These are phyloP conservation scores for Spinus olivaceus DNA, from an alignment of 2,797 vertebrate species.

Conservation along the genomic window DNA sequence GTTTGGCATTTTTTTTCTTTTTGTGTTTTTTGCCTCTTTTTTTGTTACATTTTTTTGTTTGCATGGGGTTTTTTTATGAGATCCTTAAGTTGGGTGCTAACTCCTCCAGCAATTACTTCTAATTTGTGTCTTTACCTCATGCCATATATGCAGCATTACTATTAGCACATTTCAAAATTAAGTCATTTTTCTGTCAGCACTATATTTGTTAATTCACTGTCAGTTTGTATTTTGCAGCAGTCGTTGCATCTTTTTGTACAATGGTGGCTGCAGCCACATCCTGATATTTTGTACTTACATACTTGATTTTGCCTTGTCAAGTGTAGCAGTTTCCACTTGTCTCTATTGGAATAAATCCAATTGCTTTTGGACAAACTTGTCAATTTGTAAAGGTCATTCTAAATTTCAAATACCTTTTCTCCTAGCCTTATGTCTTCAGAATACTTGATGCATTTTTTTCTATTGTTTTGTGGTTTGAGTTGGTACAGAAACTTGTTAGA, in stretches of 20 bases:
- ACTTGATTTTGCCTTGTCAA: not conserved
- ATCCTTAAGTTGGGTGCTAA: not conserved
- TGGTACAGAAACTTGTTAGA: not conserved
- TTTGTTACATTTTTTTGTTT: not conserved
- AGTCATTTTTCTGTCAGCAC: not conserved
- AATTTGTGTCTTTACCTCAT: not conserved
- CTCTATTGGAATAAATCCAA: not conserved
- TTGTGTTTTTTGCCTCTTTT: not conserved
- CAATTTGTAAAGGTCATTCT: constrained; percentile 16
- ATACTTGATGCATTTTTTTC: not conserved
- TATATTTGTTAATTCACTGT: not conserved
- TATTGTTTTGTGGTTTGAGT: not conserved
- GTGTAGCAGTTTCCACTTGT: not conserved
- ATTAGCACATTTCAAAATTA: not conserved
- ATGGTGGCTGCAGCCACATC: not conserved
- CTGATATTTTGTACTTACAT: not conserved
- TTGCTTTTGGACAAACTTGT: not conserved
- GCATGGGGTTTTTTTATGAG: rapidly evolving
- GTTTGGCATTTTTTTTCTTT: not conserved
- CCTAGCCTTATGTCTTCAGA: not conserved
- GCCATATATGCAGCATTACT: not conserved
- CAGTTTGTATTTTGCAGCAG: not conserved
- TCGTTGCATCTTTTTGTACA: not conserved
- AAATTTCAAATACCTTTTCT: not conserved
- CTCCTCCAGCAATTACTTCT: not conserved